Percentiles rank a stretch among this genome's conserved stretches.
phyloP scores from a whole-genome alignment of 2,113 vertebrate genomes.

The Myrmecophaga tridactyla region DNA sequence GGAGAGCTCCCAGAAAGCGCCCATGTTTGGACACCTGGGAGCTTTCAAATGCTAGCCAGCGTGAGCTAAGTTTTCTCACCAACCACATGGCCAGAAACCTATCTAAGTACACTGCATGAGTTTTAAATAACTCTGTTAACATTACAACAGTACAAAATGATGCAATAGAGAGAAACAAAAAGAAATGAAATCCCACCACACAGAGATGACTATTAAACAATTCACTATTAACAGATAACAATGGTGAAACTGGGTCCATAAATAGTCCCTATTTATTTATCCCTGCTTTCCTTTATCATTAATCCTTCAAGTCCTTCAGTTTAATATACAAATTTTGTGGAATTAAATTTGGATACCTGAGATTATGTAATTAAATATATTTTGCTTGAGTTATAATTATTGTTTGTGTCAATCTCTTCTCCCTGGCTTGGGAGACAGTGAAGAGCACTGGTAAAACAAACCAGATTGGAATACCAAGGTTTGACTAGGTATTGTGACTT shows the following conservation, averaged over 20 bases:
- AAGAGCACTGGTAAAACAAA: background rate
- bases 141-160: background rate
- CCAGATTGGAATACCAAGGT: background rate
- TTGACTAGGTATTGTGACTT: background rate
- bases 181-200: background rate
- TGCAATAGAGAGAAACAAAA: background rate
- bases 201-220: background rate
- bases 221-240: conserved; percentile 6
- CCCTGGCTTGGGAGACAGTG: background rate
- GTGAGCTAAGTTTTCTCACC: background rate
- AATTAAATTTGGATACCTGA: conserved; percentile 9
- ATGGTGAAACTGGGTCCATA: background rate
- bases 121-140: conserved; percentile 22
- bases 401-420: conserved; percentile 16
- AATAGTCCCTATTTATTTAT: background rate
- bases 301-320: background rate
- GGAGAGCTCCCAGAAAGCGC: conserved; percentile 56
- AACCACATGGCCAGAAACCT: background rate
- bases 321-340: background rate
- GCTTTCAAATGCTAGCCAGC: background rate
- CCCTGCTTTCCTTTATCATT: background rate
- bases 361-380: background rate
- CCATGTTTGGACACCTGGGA: background rate
- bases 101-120: background rate
- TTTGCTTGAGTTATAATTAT: conserved; percentile 9